phyloP scores from a whole-genome alignment of 2,113 vertebrate genomes.

The Peromyscus polionotus region DNA sequence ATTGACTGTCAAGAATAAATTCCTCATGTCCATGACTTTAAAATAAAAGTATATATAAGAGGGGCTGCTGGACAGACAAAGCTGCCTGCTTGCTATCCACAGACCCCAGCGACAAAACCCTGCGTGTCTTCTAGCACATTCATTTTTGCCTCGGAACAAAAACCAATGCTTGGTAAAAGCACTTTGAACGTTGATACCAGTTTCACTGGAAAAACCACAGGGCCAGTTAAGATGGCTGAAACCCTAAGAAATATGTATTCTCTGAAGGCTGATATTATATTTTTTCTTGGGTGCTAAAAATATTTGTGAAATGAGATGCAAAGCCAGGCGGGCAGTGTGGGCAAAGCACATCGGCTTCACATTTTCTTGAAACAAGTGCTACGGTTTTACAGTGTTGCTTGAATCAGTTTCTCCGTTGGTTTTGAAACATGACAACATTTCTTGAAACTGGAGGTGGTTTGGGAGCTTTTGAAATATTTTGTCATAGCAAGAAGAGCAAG shows the following conservation, averaged over 20 bases:
- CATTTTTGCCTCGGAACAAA: background rate
- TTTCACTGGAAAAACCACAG: background rate
- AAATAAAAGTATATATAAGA: background rate
- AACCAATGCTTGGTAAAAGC: background rate
- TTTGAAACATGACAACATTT: background rate
- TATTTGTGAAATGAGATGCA: background rate
- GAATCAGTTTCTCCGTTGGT: constrained; percentile 18
- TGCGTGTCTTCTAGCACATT: too few species aligned
- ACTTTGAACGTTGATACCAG: background rate
- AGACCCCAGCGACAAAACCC: background rate
- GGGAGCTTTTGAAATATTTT: background rate
- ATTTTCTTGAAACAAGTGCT: background rate
- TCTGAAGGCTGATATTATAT: background rate
- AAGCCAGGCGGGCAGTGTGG: background rate
- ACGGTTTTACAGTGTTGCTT: background rate
- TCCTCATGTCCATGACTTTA: background rate
- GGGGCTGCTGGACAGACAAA: background rate
- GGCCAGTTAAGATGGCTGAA: background rate
- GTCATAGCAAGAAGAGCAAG: background rate
- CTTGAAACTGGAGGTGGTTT: background rate
- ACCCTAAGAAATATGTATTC: background rate
- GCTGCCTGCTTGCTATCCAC: background rate
- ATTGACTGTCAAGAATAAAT: background rate
- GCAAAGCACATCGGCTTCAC: too few species aligned
- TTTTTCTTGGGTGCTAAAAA: background rate